Conservation (phyloP, 1,140 invertebrate species). For the Diabrotica virgifera region DNA sequence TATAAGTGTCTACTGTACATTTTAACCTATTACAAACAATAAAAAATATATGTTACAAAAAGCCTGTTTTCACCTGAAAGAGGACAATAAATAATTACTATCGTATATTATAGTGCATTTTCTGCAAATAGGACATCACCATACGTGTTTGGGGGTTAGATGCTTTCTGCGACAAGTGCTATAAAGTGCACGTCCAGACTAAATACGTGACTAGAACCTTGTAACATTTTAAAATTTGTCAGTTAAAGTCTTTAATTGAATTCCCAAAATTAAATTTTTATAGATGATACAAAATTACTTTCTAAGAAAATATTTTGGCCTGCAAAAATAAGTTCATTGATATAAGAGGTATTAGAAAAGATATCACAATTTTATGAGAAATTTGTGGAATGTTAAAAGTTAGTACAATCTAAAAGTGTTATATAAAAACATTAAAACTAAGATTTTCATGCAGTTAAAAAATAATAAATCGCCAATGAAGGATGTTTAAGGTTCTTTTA, state of each 20-base stretch:
- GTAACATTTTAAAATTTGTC: not conserved
- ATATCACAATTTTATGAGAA: not conserved
- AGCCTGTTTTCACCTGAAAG: conserved; percentile 24
- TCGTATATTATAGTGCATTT: conserved; percentile 27
- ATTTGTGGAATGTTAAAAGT: not conserved
- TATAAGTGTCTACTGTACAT: conserved; percentile 41
- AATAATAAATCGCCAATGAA: conserved; percentile 8
- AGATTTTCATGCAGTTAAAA: too few species aligned
- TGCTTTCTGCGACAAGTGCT: not conserved
- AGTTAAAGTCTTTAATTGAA: not conserved
- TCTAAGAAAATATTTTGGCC: too few species aligned
- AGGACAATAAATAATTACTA: conserved; percentile 34
- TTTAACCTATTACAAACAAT: conserved; percentile 33
- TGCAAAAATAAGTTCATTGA: too few species aligned
- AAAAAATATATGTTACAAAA: conserved; percentile 34
- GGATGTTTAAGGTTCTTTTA: conserved; percentile 19
- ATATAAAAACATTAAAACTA: too few species aligned
- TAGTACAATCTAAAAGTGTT: too few species aligned
- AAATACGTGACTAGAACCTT: not conserved
- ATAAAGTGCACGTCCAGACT: not conserved
- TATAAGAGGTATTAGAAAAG: not conserved
- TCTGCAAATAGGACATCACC: conserved; percentile 21
- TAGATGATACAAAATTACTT: too few species aligned
- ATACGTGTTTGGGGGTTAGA: not conserved
- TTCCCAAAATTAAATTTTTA: too few species aligned